Evolutionary conservation across 2,888 invertebrate species (phyloP).

Genomic region (Leptopilina syphax): DNA sequence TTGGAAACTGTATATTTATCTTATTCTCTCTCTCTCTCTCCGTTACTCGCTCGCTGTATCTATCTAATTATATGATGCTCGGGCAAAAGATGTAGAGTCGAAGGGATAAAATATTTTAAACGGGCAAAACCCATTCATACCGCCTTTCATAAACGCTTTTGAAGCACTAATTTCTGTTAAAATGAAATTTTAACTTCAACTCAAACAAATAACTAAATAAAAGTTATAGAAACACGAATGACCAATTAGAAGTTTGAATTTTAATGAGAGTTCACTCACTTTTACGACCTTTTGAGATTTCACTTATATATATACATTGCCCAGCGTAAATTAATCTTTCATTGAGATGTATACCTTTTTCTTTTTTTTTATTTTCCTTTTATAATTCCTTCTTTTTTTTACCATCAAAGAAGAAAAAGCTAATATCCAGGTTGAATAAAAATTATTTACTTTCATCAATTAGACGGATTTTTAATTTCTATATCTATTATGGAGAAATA

Average conservation of each 20-base stretch:
- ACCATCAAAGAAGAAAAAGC: too few species aligned
- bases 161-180: neutral
- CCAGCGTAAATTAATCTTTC: neutral
- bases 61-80: neutral
- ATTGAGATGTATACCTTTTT: neutral
- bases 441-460: too few species aligned
- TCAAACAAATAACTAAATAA: constrained; percentile 14
- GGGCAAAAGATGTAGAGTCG: neutral
- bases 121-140: neutral
- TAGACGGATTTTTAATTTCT: too few species aligned
- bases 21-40: neutral
- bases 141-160: neutral
- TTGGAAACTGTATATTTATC: constrained; percentile 5
- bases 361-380: too few species aligned
- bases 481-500: too few species aligned
- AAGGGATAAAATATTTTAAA: constrained; percentile 1
- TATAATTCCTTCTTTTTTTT: too few species aligned
- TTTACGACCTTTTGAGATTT: constrained; percentile 10
- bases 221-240: constrained; percentile 3
- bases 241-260: constrained; percentile 5
- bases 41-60: neutral
- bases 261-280: neutral
- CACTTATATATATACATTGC: neutral
- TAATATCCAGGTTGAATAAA: too few species aligned
- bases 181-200: neutral